Conservation (phyloP, 2,888 invertebrate species). For the Lochmaea crataegi region DNA sequence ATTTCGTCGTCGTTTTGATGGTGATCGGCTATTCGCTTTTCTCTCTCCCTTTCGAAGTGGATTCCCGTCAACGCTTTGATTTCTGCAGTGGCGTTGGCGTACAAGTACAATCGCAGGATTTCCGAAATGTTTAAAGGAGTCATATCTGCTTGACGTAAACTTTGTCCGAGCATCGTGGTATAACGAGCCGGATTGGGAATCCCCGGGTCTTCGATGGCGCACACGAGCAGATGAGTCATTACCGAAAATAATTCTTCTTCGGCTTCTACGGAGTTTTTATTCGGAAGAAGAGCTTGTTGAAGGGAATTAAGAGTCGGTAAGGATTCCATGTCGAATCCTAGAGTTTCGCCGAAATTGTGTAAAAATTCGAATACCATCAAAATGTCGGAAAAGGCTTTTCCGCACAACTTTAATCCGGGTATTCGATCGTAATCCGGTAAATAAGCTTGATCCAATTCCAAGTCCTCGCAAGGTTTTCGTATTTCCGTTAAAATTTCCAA, state of each 20-base stretch:
- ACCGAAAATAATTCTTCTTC: conserved; percentile 90
- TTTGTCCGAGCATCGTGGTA: conserved; percentile 91
- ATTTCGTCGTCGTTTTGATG: conserved; percentile 80
- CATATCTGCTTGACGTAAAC: conserved; percentile 88
- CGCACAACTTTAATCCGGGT: conserved; percentile 74
- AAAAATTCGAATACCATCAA: conserved; percentile 97
- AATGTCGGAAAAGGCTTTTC: conserved; percentile 90
- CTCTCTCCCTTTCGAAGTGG: conserved; percentile 84
- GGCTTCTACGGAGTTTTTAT: conserved; percentile 79
- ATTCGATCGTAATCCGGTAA: conserved; percentile 82
- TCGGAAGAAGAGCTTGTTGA: conserved; percentile 82
- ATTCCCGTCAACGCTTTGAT: conserved; percentile 83
- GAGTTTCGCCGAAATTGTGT: conserved; percentile 94
- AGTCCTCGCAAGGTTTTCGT: conserved; percentile 92
- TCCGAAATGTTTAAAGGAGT: conserved; percentile 93
- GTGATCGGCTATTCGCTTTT: conserved; percentile 84
- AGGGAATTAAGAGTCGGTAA: conserved; percentile 88
- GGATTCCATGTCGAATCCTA: conserved; percentile 92
- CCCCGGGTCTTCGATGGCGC: conserved; percentile 94
- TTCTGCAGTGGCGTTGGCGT: conserved; percentile 89
- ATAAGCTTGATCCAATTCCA: conserved; percentile 82
- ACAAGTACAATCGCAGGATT: conserved; percentile 89
- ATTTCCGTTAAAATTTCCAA: conserved; percentile 76
- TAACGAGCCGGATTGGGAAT: conserved; percentile 91
- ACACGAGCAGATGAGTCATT: conserved; percentile 88